Conservation (phyloP, 2,113 vertebrate genomes). For the Scytalopus superciliaris region DNA sequence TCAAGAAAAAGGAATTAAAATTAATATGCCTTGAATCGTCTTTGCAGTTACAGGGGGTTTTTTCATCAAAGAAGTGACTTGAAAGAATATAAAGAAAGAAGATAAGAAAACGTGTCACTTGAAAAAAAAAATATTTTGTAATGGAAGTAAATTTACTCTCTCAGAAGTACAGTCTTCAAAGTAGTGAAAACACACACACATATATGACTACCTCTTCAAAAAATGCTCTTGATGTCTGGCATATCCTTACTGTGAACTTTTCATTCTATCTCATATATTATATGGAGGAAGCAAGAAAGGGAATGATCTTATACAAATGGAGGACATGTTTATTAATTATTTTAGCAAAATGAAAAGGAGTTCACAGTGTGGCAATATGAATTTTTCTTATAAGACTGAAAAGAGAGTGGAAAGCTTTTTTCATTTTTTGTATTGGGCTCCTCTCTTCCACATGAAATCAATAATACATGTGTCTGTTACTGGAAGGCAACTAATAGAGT, state of each 20-base stretch:
- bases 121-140: background rate
- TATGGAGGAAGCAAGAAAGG: background rate
- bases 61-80: background rate
- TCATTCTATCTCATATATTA: background rate
- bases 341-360: background rate
- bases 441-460: background rate
- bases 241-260: background rate
- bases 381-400: background rate
- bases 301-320: background rate
- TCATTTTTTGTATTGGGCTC: background rate
- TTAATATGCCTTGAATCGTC: background rate
- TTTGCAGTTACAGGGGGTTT: background rate
- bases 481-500: background rate
- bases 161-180: background rate
- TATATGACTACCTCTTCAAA: background rate
- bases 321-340: background rate
- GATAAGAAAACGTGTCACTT: background rate
- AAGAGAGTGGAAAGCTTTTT: background rate
- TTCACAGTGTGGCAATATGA: background rate
- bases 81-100: no score
- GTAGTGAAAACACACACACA: background rate
- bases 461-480: background rate
- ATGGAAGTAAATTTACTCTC: background rate
- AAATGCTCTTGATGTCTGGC: background rate
- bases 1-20: background rate